Conservation (phyloP, 2,888 invertebrate genomes). For the Spilarctia lutea region DNA sequence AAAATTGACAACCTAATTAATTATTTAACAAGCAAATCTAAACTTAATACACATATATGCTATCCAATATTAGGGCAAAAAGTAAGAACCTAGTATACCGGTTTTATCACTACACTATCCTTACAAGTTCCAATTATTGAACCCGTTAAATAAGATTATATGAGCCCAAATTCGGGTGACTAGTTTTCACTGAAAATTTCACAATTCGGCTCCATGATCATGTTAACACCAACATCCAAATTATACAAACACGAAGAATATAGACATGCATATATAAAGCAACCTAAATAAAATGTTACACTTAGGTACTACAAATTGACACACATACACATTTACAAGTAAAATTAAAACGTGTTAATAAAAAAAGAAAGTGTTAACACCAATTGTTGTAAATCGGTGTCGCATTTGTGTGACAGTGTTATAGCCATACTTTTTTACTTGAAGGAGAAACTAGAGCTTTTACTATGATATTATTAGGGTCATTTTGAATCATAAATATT, state of each 20-base stretch:
- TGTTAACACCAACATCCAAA: no score
- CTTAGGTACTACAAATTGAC: neutral
- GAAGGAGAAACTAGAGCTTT: neutral
- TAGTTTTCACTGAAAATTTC: no score
- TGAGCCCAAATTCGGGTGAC: no score
- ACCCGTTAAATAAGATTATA: no score
- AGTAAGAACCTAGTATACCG: no score
- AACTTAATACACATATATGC: no score
- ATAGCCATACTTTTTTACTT: neutral
- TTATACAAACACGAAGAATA: no score
- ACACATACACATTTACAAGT: neutral
- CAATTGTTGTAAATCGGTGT: neutral
- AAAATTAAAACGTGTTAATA: neutral
- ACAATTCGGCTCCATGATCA: no score
- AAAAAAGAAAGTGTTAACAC: neutral
- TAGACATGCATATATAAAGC: neutral
- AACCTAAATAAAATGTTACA: neutral
- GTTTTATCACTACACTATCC: neutral
- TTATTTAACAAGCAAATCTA: no score
- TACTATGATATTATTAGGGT: no score
- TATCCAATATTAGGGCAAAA: no score
- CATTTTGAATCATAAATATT: neutral
- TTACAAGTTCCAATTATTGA: neutral
- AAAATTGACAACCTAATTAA: no score
- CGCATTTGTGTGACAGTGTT: neutral